Percentiles rank a stretch among this genome's conserved stretches.
Conservation (phyloP, 2,888 invertebrate genomes). For the Atethmia centrago region DNA sequence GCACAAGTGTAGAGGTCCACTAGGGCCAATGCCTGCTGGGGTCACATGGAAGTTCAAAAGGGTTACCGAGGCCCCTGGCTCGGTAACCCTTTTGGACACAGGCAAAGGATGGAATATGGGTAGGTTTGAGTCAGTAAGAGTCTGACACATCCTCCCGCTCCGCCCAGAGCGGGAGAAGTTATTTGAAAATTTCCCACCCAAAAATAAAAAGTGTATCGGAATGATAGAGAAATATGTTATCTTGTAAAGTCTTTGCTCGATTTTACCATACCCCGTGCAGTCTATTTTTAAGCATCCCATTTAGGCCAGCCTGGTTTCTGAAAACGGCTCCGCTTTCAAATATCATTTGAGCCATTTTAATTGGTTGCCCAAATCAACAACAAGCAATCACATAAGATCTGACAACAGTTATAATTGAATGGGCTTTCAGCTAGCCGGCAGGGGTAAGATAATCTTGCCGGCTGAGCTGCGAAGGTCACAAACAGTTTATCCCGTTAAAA, state of each 20-base stretch:
- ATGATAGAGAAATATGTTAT: not conserved
- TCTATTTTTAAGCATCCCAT: slow-evolving; percentile 1
- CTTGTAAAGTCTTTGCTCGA: not conserved
- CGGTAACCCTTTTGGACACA: no score
- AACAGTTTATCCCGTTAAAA: slow-evolving; percentile 12
- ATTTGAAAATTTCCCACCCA: no score
- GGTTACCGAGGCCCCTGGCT: no score
- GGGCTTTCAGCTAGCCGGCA: not conserved
- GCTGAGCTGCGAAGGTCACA: not conserved
- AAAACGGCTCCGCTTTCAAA: slow-evolving; percentile 20
- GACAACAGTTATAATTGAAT: slow-evolving; percentile 19
- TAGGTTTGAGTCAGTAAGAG: no score
- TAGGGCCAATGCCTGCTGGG: no score
- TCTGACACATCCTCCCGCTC: no score
- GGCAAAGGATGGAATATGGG: no score
- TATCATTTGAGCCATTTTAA: slow-evolving; percentile 15
- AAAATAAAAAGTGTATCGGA: not conserved
- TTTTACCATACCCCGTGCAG: not conserved
- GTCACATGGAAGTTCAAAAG: no score
- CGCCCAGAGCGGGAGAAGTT: no score
- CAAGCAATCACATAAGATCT: not conserved
- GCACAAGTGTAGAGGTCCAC: no score
- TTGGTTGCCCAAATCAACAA: slow-evolving; percentile 31
- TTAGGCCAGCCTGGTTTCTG: not conserved
- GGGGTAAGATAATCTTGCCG: slow-evolving; percentile 8